Percentiles rank a stretch among this genome's conserved stretches.
Evolutionary conservation across 2,888 invertebrate genomes (phyloP).

Genomic region (Athetis lepigone): DNA sequence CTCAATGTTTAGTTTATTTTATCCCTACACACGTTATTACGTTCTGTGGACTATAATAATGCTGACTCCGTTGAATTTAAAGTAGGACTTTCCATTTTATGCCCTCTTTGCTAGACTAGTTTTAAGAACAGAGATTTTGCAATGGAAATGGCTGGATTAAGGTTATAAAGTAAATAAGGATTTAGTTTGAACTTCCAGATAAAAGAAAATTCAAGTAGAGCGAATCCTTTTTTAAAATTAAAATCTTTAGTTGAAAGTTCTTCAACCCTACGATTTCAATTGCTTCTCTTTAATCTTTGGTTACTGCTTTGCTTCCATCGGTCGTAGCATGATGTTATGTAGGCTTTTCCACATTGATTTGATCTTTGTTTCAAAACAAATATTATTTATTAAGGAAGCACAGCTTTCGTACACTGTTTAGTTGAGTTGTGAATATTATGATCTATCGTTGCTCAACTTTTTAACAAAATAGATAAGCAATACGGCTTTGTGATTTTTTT

Average conservation of each 20-base stretch:
- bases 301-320: too few relatives aligned
- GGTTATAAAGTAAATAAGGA: conserved; percentile 18
- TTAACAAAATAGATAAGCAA: too few relatives aligned
- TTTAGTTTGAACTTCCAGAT: conserved; percentile 14
- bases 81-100: conserved; percentile 38
- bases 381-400: too few relatives aligned
- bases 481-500: too few relatives aligned
- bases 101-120: conserved; percentile 24
- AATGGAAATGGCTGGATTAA: conserved; percentile 33
- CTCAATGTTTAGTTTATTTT: conserved; percentile 22
- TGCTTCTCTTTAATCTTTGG: too few relatives aligned
- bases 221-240: background rate
- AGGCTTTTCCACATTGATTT: too few relatives aligned
- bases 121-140: conserved; percentile 34
- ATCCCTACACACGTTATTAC: conserved; percentile 39
- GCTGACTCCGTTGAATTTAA: conserved; percentile 45
- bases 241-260: background rate
- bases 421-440: too few relatives aligned
- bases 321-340: too few relatives aligned
- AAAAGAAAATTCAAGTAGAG: background rate
- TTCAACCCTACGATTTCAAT: too few relatives aligned
- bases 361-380: too few relatives aligned
- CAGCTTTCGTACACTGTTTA: too few relatives aligned
- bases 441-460: too few relatives aligned
- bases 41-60: conserved; percentile 34